Evolutionary conservation across 1,140 invertebrate genomes (phyloP).

Genomic region (Heliconius melpomene): DNA sequence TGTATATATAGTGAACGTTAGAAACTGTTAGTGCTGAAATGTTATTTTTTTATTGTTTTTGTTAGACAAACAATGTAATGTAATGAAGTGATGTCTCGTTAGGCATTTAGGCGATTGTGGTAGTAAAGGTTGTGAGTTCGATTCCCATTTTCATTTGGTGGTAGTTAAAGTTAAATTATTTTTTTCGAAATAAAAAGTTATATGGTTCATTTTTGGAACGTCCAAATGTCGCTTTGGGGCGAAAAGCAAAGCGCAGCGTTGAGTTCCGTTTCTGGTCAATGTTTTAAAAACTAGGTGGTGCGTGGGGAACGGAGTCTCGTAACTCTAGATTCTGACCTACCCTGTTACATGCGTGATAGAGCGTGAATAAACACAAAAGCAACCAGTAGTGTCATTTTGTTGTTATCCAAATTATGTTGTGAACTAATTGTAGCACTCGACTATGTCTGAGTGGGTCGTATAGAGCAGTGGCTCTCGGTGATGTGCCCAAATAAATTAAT

Average conservation of each 20-base stretch:
- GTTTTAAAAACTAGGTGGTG: background rate
- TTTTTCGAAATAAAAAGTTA: no score
- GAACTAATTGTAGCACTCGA: constrained; percentile 13
- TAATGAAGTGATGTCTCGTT: background rate
- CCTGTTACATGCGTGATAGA: no score
- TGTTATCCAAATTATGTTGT: constrained; percentile 9
- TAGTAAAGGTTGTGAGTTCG: no score
- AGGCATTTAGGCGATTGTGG: no score
- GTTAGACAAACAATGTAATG: background rate
- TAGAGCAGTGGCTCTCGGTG: background rate
- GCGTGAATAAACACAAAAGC: background rate
- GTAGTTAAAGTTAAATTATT: no score
- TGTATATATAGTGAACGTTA: background rate
- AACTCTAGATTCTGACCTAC: background rate
- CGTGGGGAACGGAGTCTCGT: background rate
- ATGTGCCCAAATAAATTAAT: background rate
- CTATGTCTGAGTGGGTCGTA: constrained; percentile 4
- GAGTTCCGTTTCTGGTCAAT: no score
- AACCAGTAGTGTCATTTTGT: background rate
- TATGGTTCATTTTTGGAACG: no score
- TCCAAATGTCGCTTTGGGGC: no score
- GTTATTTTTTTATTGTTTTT: background rate
- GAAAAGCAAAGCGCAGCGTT: no score
- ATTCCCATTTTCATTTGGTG: no score
- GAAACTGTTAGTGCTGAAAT: background rate